Base-by-base conservation (phyloP, 1,140 invertebrate species). In the Aradophagus sp. region DNA sequence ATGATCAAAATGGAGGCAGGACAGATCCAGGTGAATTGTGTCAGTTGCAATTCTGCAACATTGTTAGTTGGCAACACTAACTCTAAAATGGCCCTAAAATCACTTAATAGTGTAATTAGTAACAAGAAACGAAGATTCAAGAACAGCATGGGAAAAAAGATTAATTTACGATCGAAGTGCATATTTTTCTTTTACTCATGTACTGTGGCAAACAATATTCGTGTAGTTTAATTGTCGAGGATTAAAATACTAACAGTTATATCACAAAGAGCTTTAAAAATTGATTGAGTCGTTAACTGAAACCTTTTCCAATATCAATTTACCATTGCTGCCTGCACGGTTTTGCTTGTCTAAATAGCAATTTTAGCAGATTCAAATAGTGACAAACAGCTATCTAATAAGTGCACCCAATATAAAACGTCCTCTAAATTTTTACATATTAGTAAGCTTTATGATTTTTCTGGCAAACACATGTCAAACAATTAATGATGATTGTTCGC, bases 31-130 rank as follows among this genome's bases (percentile, higher is more conserved):
- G 80, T 84, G 80, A 85, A 77, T 80, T 84, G 79, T 84, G 77
- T 84, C 81, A 77, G 69, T 84, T 83, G 80, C 82, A 73, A 65
- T 38, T 73, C 75, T 81, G 79, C 77, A 79, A 80, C 76, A 79
- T 84, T 77, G 82, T 85, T 85, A 85, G 82, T 84, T 80, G 81
- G 77, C 78, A 82, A 84, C 78, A 83, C 77, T 84, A 83, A 84
- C 77, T 82, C 78, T 82, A 83, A 83, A 77, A 77, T 75, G 65
- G 74, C 73, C 77, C 82, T 84, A 84, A 84, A 84, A 84, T 84
- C 82, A 85, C 82, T 83, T 56, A 84, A 84, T 72, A 80, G 56
- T 79, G 77, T 81, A 62, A 83, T 83, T 83, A 83, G 82, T 83
- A 79, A 82, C 78, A 84, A 73, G 72, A 67, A 75, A 83, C 70